Evolutionary conservation across 2,113 vertebrate genomes (phyloP), one percentile per base, ranked within the genome.

Genomic region (Salvelinus alpinus): DNA sequence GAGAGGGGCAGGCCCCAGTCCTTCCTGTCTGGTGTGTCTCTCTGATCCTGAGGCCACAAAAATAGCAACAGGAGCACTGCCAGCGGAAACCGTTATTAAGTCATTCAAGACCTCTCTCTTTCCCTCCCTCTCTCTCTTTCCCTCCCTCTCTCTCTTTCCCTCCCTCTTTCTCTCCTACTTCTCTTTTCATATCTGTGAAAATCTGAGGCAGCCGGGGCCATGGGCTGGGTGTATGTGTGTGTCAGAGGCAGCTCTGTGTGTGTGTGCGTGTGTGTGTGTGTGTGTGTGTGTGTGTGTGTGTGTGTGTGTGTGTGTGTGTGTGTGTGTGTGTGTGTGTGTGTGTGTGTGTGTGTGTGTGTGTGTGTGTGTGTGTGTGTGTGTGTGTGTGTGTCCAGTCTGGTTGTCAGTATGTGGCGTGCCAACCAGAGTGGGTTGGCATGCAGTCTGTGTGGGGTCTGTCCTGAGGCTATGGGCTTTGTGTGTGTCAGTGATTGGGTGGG

Each of bases 51-150:
- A 72, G 51, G 70, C 72, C 80, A 89, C 78, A 87, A 54, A 71
- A 84, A 90, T 84, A 89, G 86, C 77, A 75, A 72, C 38, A 68
- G 81, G 86, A 82, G 29, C 11, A 38, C 54, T 74, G 80, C 80
- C 83, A 88, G 68, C 80, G 72, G 76, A 87, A 87, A 86, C 85
- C 77, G 51, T 84, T 88, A 74, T 87, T 78, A 84, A 82, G 83
- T 81, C 79, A 85, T 82, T 89, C 71, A 80, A 86, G 77, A 76
- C 78, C 67, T 66, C 77, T 72, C 67, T 80, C 48, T 59, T 18
- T 18, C 4, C 8, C 8, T 34, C 13, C 5, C n/a, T 44, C 11
- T 18, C 12, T 31, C 48, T 2, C n/a, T 24, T 5, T 2, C 16
- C n/a, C 22, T 31, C 22, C 71, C 71, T 14, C 9, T 29, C 24